Percentiles rank a stretch among this genome's conserved stretches.
phyloP scores from a whole-genome alignment of 2,113 vertebrate species.

The Cyprinus carpio region DNA sequence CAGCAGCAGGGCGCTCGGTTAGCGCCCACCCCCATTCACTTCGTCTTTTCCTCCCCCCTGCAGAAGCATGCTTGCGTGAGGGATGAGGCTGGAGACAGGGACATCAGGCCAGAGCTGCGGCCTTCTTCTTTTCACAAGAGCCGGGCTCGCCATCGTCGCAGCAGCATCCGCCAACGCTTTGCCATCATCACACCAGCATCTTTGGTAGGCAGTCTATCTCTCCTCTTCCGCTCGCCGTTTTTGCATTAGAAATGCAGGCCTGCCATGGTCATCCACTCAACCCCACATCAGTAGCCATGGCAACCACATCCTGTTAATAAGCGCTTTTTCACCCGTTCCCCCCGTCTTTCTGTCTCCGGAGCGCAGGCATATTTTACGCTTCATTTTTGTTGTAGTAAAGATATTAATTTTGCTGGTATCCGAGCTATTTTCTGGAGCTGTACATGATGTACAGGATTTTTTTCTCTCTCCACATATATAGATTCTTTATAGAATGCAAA shows the following conservation, averaged over 20 bases:
- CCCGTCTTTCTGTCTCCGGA: constrained; percentile 4
- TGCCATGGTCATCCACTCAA: constrained; percentile 84
- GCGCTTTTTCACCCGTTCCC: constrained; percentile 34
- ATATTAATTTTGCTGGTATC: neutral
- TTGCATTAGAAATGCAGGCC: constrained; percentile 83
- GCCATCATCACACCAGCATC: constrained; percentile 98
- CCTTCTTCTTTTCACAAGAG: constrained; percentile 90
- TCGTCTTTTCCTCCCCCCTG: constrained; percentile 87
- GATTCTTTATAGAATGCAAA: constrained; percentile 13
- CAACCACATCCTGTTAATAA: constrained; percentile 79
- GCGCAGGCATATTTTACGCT: constrained; percentile 27
- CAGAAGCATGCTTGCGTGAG: constrained; percentile 99
- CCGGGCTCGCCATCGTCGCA: constrained; percentile 86
- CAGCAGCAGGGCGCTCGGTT: constrained; percentile 71
- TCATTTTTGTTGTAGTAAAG: constrained; percentile 18
- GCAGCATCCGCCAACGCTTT: constrained; percentile 91
- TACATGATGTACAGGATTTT: constrained; percentile 41
- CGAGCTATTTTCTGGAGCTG: neutral
- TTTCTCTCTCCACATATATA: neutral
- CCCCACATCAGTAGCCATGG: constrained; percentile 74
- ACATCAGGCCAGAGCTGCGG: constrained; percentile 89
- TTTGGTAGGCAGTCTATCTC: constrained; percentile 80
- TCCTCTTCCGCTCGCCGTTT: constrained; percentile 53
- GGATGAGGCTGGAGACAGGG: constrained; percentile 91
- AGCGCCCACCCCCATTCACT: constrained; percentile 76